These are phyloP conservation scores for Hylaeus volcanicus DNA, from an alignment of 1,140 invertebrate species.

Conservation along the genomic window DNA sequence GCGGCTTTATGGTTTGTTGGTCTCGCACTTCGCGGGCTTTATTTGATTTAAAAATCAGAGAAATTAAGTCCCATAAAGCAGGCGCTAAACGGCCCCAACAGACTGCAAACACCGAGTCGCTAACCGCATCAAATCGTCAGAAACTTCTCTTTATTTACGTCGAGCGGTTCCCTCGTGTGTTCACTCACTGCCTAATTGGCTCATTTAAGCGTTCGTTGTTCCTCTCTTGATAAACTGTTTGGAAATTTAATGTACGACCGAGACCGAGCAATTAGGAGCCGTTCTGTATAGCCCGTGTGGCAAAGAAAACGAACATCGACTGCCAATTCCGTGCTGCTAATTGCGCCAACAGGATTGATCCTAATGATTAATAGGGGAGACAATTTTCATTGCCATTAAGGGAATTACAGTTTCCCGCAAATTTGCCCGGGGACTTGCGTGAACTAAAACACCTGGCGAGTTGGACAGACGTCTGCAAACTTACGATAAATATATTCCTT, in stretches of 20 bases:
- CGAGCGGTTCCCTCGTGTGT: background rate
- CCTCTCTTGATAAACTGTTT: background rate
- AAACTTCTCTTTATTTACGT: slow-evolving; percentile 30
- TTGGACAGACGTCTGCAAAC: too few relatives aligned
- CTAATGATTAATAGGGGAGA: background rate
- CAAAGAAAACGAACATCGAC: background rate
- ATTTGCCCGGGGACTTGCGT: too few relatives aligned
- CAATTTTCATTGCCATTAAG: too few relatives aligned
- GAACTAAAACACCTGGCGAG: too few relatives aligned
- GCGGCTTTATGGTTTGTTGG: slow-evolving; percentile 21
- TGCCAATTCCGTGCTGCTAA: background rate
- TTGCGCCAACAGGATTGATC: background rate
- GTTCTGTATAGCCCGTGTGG: background rate
- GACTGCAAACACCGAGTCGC: background rate
- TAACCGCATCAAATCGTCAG: slow-evolving; percentile 20
- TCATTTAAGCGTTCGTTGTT: slow-evolving; percentile 20
- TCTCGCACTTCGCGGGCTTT: background rate
- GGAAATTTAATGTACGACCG: slow-evolving; percentile 12
- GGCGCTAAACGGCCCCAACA: slow-evolving; percentile 3
- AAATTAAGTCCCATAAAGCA: slow-evolving; percentile 44
- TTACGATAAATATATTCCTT: too few relatives aligned
- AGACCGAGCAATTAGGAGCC: background rate
- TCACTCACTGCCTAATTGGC: slow-evolving; percentile 29
- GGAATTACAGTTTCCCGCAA: background rate
- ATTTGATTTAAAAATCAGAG: slow-evolving; percentile 58